Percentiles rank a stretch among this genome's conserved stretches.
Evolutionary conservation across 2,113 vertebrate genomes (phyloP).

Genomic region (Hippopotamus amphibius): DNA sequence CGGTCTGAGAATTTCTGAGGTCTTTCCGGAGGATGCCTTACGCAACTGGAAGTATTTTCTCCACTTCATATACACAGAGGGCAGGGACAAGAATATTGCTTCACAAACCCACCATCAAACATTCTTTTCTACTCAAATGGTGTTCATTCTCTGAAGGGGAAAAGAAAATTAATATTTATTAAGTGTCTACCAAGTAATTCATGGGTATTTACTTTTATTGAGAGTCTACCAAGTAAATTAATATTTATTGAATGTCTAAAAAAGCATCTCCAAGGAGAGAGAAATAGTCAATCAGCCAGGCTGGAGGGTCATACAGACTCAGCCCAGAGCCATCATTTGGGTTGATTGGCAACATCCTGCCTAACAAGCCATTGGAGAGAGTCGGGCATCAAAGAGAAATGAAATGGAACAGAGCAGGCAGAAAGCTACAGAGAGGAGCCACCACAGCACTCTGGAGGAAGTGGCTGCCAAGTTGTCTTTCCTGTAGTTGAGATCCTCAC

Average conservation of each 20-base stretch:
- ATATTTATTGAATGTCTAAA: conserved; percentile 52
- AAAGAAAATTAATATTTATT: conserved; percentile 67
- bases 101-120: background rate
- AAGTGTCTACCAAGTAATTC: conserved; percentile 37
- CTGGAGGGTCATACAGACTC: background rate
- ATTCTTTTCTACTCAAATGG: conserved; percentile 32
- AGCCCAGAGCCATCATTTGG: background rate
- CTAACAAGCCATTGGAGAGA: background rate
- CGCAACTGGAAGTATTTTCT: conserved; percentile 46
- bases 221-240: conserved; percentile 28
- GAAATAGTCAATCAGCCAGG: background rate
- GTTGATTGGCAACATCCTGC: background rate
- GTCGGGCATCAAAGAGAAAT: background rate
- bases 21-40: conserved; percentile 32
- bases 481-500: background rate
- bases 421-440: background rate
- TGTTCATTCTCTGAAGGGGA: conserved; percentile 19
- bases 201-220: conserved; percentile 60
- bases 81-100: conserved; percentile 3
- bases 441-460: background rate
- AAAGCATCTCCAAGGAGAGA: conserved; percentile 12
- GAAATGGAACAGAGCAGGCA: background rate
- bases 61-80: background rate
- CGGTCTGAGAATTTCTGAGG: background rate
- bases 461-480: background rate